Percentiles rank a stretch among this genome's conserved stretches.
Evolutionary conservation across 2,113 vertebrate genomes (phyloP).

Genomic region (Perognathus longimembris): DNA sequence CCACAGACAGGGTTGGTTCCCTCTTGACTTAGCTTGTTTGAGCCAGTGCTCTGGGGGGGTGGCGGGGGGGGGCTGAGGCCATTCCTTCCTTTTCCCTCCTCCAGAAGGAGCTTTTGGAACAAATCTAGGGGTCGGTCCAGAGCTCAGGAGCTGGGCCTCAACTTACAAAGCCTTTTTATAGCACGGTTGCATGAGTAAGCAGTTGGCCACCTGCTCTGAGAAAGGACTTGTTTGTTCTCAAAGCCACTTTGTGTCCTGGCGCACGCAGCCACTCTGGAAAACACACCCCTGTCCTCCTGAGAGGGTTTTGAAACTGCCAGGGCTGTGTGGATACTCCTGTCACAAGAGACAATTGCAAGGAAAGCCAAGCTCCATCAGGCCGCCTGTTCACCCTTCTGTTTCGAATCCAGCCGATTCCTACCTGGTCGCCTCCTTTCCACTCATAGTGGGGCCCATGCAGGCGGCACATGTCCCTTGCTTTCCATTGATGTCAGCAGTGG

Average conservation of each 20-base stretch:
- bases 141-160: slow-evolving; percentile 65
- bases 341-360: not conserved
- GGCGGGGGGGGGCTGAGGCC: not conserved
- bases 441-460: not conserved
- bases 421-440: not conserved
- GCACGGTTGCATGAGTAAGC: not conserved
- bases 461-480: not conserved
- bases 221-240: slow-evolving; percentile 1
- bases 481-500: slow-evolving; percentile 64
- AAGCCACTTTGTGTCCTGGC: accelerated
- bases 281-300: not conserved
- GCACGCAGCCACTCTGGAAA: not conserved
- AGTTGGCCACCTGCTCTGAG: not conserved
- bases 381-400: not conserved
- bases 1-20: not conserved
- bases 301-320: slow-evolving; percentile 15
- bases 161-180: slow-evolving; percentile 45
- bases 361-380: not conserved
- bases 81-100: not conserved
- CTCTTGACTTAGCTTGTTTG: not conserved
- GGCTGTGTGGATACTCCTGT: not conserved
- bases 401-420: not conserved
- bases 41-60: slow-evolving; percentile 9
- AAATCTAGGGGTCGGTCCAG: slow-evolving; percentile 10
- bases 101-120: slow-evolving; percentile 38